Evolutionary conservation across 2,113 vertebrate species (phyloP).

Genomic region (Ammodytes marinus): DNA sequence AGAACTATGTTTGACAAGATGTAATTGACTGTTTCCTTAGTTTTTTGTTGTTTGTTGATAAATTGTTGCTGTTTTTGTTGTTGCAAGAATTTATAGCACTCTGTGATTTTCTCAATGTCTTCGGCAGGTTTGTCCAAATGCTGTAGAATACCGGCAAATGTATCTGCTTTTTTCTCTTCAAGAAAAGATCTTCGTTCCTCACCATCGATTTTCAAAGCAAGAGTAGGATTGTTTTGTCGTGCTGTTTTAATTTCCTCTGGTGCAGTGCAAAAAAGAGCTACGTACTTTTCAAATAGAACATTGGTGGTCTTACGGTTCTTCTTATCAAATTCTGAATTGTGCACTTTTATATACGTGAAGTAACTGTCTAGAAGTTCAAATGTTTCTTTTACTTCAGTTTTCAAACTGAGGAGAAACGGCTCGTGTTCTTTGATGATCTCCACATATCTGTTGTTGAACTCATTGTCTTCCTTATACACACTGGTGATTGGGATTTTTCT

Average conservation of each 20-base stretch:
- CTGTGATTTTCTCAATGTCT: conserved; percentile 37
- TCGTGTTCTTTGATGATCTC: conserved; percentile 67
- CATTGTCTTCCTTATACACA: conserved; percentile 41
- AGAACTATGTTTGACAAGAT: conserved; percentile 72
- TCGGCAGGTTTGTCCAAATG: conserved; percentile 34
- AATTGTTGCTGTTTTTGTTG: not conserved
- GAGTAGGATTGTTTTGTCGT: conserved; percentile 13
- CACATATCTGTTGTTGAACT: conserved; percentile 33
- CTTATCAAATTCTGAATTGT: conserved; percentile 54
- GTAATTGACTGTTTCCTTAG: conserved; percentile 64
- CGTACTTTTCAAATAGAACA: conserved; percentile 37
- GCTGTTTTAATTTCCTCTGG: conserved; percentile 7
- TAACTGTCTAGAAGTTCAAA: conserved; percentile 55
- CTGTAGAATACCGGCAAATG: conserved; percentile 62
- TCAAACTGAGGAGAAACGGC: conserved; percentile 75
- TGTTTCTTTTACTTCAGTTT: conserved; percentile 28
- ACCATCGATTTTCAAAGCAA: conserved; percentile 26
- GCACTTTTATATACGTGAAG: conserved; percentile 59
- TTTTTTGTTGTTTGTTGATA: conserved; percentile 4
- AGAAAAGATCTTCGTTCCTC: conserved; percentile 47
- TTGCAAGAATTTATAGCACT: conserved; percentile 57
- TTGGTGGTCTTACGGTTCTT: not conserved
- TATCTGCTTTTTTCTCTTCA: conserved; percentile 62
- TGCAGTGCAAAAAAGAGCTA: not conserved
- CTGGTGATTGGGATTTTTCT: conserved; percentile 47